Evolutionary conservation across 2,888 invertebrate species (phyloP).

Genomic region (Cephus runcator): DNA sequence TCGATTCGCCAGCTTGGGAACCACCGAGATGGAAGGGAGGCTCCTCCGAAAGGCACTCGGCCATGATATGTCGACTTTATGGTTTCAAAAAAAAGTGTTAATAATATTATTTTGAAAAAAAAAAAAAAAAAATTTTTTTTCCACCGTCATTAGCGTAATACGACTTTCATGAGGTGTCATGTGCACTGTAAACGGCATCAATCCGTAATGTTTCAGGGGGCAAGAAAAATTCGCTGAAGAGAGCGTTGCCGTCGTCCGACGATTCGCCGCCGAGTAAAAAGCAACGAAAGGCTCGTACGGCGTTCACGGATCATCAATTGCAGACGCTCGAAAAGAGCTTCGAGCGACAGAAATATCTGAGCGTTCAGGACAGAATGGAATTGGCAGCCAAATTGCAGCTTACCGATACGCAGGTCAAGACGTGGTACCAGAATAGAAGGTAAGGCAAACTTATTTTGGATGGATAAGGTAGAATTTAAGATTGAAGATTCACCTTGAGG

Average conservation of each 20-base stretch:
- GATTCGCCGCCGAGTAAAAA: slow-evolving; percentile 82
- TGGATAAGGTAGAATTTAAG: neutral
- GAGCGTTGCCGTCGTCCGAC: slow-evolving; percentile 70
- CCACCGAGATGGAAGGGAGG: neutral
- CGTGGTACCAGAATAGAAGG: slow-evolving; percentile 99
- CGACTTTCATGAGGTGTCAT: neutral
- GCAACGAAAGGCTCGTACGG: slow-evolving; percentile 95
- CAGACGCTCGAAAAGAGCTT: slow-evolving; percentile 97
- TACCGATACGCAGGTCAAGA: slow-evolving; percentile 99
- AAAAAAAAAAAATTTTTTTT: no score
- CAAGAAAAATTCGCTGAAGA: slow-evolving; percentile 85
- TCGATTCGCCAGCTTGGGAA: slow-evolving; percentile 19
- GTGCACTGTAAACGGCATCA: neutral
- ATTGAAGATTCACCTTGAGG: neutral
- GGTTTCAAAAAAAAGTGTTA: neutral
- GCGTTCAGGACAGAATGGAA: slow-evolving; percentile 98
- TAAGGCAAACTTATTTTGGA: slow-evolving; percentile 60
- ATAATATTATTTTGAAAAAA: neutral
- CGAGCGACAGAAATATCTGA: slow-evolving; percentile 95
- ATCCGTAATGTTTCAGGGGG: slow-evolving; percentile 72
- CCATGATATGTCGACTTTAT: neutral
- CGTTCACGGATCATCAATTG: slow-evolving; percentile 98
- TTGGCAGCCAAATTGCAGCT: slow-evolving; percentile 94
- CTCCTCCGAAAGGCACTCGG: neutral
- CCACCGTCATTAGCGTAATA: neutral